phyloP scores from a whole-genome alignment of 2,113 vertebrate genomes.

The Rhinopomastus cyanomelas region DNA sequence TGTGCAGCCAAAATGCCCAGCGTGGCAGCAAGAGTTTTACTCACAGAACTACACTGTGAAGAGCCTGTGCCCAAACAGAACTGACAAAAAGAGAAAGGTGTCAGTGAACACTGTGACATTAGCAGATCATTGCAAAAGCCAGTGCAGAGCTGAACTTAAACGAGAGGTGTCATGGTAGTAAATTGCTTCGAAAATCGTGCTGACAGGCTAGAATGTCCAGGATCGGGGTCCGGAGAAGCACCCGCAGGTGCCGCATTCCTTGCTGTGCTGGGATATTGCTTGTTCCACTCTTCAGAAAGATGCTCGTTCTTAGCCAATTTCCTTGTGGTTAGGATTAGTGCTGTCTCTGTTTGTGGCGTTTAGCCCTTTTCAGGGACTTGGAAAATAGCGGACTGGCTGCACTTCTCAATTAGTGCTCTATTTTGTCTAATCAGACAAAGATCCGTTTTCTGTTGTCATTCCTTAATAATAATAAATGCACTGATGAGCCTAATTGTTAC shows the following conservation, averaged over 20 bases:
- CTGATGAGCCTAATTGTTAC: slow-evolving; percentile 32
- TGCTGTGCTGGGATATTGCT: rapidly evolving
- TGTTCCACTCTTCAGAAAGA: neutral
- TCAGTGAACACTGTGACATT: neutral
- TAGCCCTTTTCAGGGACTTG: neutral
- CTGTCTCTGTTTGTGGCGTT: neutral
- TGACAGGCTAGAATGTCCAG: neutral
- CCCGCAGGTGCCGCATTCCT: rapidly evolving
- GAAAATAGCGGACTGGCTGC: neutral
- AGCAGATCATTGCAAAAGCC: neutral
- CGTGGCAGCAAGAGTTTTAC: neutral
- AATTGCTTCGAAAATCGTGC: neutral
- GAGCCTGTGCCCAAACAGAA: neutral
- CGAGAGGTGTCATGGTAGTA: neutral
- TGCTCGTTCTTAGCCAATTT: neutral
- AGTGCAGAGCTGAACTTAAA: neutral
- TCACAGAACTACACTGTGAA: rapidly evolving
- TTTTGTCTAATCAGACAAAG: slow-evolving; percentile 34
- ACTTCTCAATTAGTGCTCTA: slow-evolving; percentile 20
- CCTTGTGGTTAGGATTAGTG: neutral
- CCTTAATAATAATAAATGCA: slow-evolving; percentile 18
- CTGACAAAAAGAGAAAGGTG: neutral
- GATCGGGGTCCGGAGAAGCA: rapidly evolving
- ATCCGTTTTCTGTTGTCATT: slow-evolving; percentile 5
- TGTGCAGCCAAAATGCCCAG: neutral